Evolutionary conservation across 2,888 invertebrate species (phyloP).

Genomic region (Himalopsyche anomala): DNA sequence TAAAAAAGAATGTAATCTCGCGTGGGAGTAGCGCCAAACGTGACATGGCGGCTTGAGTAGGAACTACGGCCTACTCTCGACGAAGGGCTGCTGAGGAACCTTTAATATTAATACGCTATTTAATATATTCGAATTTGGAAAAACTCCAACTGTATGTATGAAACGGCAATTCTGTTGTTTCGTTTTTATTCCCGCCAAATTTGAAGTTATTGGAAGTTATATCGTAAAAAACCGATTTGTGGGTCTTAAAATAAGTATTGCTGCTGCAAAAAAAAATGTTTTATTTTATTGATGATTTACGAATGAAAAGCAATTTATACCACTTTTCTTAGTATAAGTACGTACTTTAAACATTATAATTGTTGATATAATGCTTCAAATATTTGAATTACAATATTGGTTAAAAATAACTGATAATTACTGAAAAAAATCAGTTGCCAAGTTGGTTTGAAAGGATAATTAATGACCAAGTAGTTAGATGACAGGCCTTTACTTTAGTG

Average conservation of each 20-base stretch:
- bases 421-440: too few relatives aligned
- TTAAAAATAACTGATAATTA: too few relatives aligned
- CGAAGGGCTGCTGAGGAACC: conserved; percentile 48
- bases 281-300: background rate
- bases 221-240: conserved; percentile 34
- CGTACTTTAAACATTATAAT: too few relatives aligned
- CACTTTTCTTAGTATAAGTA: too few relatives aligned
- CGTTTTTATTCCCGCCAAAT: conserved; percentile 13
- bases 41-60: conserved; percentile 61
- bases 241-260: conserved; percentile 8
- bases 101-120: conserved; percentile 64
- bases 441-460: too few relatives aligned
- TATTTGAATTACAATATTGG: too few relatives aligned
- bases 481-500: too few relatives aligned
- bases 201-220: conserved; percentile 21
- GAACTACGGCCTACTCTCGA: conserved; percentile 32
- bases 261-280: background rate
- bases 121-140: conserved; percentile 64
- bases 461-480: too few relatives aligned
- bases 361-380: too few relatives aligned
- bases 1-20: conserved; percentile 63
- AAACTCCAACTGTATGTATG: conserved; percentile 2
- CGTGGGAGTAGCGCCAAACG: conserved; percentile 57
- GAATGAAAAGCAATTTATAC: too few relatives aligned
- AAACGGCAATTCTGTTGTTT: conserved; percentile 5